Base-by-base conservation (phyloP, 1,140 invertebrate species). In the Megalopta genalis region DNA sequence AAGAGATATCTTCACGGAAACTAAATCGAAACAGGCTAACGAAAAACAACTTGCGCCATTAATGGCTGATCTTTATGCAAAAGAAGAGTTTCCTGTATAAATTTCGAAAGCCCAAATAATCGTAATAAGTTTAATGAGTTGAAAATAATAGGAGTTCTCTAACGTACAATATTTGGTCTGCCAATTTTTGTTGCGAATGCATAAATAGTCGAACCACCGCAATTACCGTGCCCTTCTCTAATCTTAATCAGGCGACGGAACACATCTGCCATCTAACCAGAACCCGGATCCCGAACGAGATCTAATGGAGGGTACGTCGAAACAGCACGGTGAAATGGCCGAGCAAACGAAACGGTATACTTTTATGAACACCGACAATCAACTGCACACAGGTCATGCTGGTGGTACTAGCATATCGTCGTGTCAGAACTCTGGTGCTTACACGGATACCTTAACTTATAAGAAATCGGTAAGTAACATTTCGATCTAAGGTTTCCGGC, bases 391-490 rank as follows among this genome's bases (percentile, higher is more conserved):
- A 81, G 88, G 88, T 84, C 92, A 93, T 84, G 86, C 86, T 80
- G 88, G 89, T 80, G 88, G 83, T 75, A 88, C 90, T 81, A 92
- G 85, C 83, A 92, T 93, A 90, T 92, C 92, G 23, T 92, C 92
- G 66, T 92, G 91, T 88, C 90, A 88, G 73, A 93, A 92, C 83
- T 89, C 90, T 59, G 90, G 87, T 74, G 87, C 86, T 81, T 93
- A 93, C 81, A 93, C 92, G 63, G 92, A 93, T 75, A 93, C 92
- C 39, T 81, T 93, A 77, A 93, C 92, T 59, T 92, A 93, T 83
- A 93, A 93, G 82, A 93, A 93, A 88, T 90, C 89, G 37, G 89
- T 90, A 77, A 80, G 88, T 88, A 76, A 63, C 49, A 52, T 59
- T 42, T 8, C 21, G 54, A 52, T 52, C 49, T n/a, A 8, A 8